Base-by-base conservation (phyloP, 2,113 vertebrate genomes). In the Bothrops jararaca region DNA sequence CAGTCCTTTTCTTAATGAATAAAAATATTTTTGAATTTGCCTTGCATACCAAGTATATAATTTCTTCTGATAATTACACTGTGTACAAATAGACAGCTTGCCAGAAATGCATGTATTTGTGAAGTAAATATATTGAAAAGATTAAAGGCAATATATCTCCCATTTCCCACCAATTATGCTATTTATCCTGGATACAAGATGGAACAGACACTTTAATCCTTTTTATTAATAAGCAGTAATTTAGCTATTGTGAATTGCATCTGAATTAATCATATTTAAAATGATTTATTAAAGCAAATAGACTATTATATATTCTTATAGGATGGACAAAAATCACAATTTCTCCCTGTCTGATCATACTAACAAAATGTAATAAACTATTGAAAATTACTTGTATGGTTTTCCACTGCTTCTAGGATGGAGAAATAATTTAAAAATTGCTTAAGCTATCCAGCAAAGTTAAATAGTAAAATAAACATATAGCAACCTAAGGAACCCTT, bases 221-320 rank as follows among this genome's bases (percentile, higher is more conserved):
- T 89, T 89, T 89, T 34, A 89, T 89, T 56, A 89, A 58, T 89
- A 34, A 89, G 34, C 88, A 89, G 23, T 58, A 89, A 89, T 24
- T 57, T 87, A 53, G 86, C 85, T 29, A 87, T 50, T 53, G 29
- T 87, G 12, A 45, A n/a, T 53, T 52, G 13, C 24, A 87, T 87
- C 26, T 15, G 48, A 87, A 50, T 87, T 87, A 52, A 52, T 52
- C 13, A 52, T 52, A 87, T n/a, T 87, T 87, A 87, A 29, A 52
- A 50, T 87, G 48, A n/a, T n/a, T 52, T 22, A 53, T 53, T 53
- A 8, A 87, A 23, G 29, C 7, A 29, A 87, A 87, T 87, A n/a
- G 48, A n/a, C 48, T 6, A 5, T n/a, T 29, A 52, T 50, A 6
- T 5, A 29, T 87, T 87, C 3, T 18, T 26, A 53, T 22, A n/a